These are phyloP conservation scores for Sinella curviseta DNA, from an alignment of 1,140 invertebrate species.

Conservation along the genomic window DNA sequence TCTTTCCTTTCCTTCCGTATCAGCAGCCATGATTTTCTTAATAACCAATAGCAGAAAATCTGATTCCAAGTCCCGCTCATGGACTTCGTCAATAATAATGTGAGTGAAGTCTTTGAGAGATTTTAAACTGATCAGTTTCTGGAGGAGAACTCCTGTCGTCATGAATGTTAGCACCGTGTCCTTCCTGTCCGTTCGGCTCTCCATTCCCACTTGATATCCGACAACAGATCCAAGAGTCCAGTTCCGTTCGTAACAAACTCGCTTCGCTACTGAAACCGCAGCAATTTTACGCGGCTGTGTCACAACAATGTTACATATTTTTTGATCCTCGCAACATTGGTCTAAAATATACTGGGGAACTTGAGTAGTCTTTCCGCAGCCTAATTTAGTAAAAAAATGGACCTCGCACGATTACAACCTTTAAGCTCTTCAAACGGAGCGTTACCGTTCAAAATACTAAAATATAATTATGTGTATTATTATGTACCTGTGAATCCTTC, in stretches of 20 bases:
- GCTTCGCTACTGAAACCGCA: conserved; percentile 75
- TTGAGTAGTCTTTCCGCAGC: conserved; percentile 46
- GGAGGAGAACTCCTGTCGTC: conserved; percentile 71
- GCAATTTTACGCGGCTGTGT: conserved; percentile 85
- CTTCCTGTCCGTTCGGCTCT: conserved; percentile 57
- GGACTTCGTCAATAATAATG: conserved; percentile 91
- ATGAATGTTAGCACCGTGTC: conserved; percentile 85
- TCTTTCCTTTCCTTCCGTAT: conserved; percentile 35
- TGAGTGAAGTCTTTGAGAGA: conserved; percentile 73
- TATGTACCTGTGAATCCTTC: conserved; percentile 79
- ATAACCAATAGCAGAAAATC: conserved; percentile 88
- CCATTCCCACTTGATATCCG: conserved; percentile 77
- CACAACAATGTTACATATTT: conserved; percentile 77
- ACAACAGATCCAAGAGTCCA: conserved; percentile 76
- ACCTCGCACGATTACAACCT: not conserved
- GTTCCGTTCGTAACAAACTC: conserved; percentile 74
- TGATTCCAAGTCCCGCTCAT: conserved; percentile 91
- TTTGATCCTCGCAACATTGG: conserved; percentile 60
- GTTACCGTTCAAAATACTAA: too few relatives aligned
- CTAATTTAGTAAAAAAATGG: too few relatives aligned
- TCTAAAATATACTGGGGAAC: conserved; percentile 82
- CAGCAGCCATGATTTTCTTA: conserved; percentile 59
- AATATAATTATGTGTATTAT: not conserved
- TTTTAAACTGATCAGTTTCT: conserved; percentile 64
- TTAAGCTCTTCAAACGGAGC: not conserved